Evolutionary conservation across 1,140 invertebrate genomes (phyloP), one percentile per base, ranked within the genome.

Genomic region (Cataglyphis hispanica): DNA sequence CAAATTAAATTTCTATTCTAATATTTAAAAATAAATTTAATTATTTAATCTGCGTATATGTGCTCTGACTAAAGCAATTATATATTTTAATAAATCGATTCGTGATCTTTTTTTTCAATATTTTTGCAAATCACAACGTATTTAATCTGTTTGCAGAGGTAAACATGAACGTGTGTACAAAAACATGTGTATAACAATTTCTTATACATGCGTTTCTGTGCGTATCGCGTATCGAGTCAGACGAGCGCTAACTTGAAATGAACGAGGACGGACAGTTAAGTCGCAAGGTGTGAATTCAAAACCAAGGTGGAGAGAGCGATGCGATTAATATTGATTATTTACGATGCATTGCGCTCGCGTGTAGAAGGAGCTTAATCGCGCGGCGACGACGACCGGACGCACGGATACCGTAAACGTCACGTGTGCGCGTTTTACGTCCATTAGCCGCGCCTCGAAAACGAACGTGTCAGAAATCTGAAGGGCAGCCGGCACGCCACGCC

Each of bases 271-370:
- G n/a, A 46, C 34, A 34, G 19, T 11, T 40, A 22, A 10, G 37
- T 31, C 46, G 37, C 22, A 60, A 87, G 86, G 87, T 84, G 78
- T 70, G 64, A 87, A 88, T 74, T 75, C 58, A 74, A 75, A 87
- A 72, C 19, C 53, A n/a, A 64, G 74, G 19, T 46, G 60, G 86
- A 87, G 56, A n/a, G 16, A 40, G 53, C 31, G 64, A 58, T 61
- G 67, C 58, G 74, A 88, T 85, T 85, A 85, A 86, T 81, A 76
- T 86, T 84, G 84, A 89, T 86, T 85, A 89, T 88, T 88, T 53
- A 56, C 61, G 80, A 66, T 27, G 16, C 50, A 22, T 1, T 2
- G 19, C 40, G 22, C 31, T 64, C 34, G 34, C 22, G 4, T 0
- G 31, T 34, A 19, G 11, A 16, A 46, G 46, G 16, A 2, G 19